Evolutionary conservation across 2,888 invertebrate species (phyloP), one percentile per base, ranked within the genome.

Genomic region (Masnerella sp.): DNA sequence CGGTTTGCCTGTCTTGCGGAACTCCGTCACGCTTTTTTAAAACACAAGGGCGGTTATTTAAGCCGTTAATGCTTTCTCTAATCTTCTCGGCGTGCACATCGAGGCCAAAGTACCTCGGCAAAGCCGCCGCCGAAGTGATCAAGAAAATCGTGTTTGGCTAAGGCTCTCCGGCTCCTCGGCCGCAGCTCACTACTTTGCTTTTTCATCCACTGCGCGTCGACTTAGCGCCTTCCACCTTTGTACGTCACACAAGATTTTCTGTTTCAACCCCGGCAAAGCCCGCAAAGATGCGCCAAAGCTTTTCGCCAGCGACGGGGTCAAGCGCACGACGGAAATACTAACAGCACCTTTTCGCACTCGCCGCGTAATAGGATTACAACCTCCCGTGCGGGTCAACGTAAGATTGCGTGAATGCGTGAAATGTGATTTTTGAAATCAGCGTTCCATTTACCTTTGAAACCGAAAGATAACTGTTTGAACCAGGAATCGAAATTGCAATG

Each of bases 71-170:
- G 54, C 72, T 49, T 54, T 22, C 54, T 52, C 61, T 73, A 67
- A 73, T 67, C 72, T 61, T 45, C 56, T 32, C 42, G 36, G 38
- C 34, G 43, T 40, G 62, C 67, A 67, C 47, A 61, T 22, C 34
- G n/a, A 45, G 38, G 59, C 42, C 58, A 52, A 59, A 65, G 45
- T 51, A 30, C 47, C 47, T 38, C 52, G 40, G 38, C n/a, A 65
- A 69, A 68, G 56, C 38, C 36, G 34, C 62, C 32, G 52, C 42
- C 47, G 42, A 59, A 69, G 68, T 68, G 71, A 68, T 62, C 71
- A 71, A 62, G 71, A 54, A 71, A 64, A 71, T 71, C 64, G 71
- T 75, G 64, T 75, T 71, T 75, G 38, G 30, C 65, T 69, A 67
- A 68, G 61, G 56, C 70, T 51, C 25, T 47, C 25, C 30, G 40